Base-by-base conservation (phyloP, 2,888 invertebrate species). In the Drosophila paramelanica region DNA sequence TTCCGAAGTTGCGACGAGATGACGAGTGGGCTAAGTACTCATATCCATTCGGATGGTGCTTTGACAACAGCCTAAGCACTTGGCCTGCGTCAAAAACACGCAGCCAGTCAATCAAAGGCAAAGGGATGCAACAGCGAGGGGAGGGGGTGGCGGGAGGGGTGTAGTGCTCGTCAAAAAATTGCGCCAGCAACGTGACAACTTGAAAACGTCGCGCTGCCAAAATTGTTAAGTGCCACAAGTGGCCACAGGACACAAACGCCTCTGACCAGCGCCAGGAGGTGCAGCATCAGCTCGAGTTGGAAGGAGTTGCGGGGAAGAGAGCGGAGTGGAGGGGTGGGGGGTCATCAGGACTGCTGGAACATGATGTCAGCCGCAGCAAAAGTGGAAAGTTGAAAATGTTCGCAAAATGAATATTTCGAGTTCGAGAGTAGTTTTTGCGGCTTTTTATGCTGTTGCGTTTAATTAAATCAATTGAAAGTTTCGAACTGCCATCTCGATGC, bases 381-480 rank as follows among this genome's bases (percentile, higher is more conserved):
- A 80, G 69, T 73, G 80, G 67, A 66, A 71, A 77, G 64, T 71
- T 75, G 58, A 60, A 78, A 78, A 71, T 79, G 70, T 81, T 57
- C 47, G 59, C 70, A 67, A 82, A 81, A 75, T 69, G 61, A 69
- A 68, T 69, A 69, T 69, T 66, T 64, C 23, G 52, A 60, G 69
- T 53, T 59, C 31, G 46, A 68, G 69, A 68, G 69, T 68, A 81
- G 79, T 81, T 81, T 77, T 43, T 66, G 76, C 31, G 55, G 76
- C 56, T 77, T 73, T 77, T 64, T 59, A n/a, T 56, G 57, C 61
- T 73, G 62, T 75, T 74, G 61, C 50, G 55, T 72, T 64, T 75
- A 76, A 78, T 78, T 82, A 77, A 77, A 83, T 80, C 78, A 79
- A 83, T 77, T 65, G 67, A 77, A 83, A 80, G 77, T 77, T 81